A percentile compares a stretch with the other conserved stretches of the same genome.
These are phyloP conservation scores for Galerucella nymphaeae DNA, from an alignment of 2,888 invertebrate genomes.

Conservation along the genomic window DNA sequence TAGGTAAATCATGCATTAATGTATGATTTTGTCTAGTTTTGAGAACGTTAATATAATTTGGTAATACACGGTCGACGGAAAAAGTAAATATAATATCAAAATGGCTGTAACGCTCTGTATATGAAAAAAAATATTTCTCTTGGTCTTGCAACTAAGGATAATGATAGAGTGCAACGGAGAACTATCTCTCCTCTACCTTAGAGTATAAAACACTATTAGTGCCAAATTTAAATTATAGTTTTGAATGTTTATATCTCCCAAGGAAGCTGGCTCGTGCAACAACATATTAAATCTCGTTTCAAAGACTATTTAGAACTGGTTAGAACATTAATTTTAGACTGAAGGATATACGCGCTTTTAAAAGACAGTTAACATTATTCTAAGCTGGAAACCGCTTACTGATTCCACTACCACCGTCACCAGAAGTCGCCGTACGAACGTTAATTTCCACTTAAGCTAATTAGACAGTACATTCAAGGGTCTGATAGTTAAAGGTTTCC, in stretches of 20 bases:
- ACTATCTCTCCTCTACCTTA: no score
- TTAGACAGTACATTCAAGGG: conserved; percentile 47
- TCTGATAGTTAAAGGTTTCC: conserved; percentile 49
- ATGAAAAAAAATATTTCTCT: no score
- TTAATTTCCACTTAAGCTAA: conserved; percentile 49
- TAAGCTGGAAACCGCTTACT: neutral
- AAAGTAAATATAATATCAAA: no score
- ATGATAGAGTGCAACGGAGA: no score
- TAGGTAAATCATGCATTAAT: no score
- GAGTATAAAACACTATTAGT: no score
- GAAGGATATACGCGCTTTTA: neutral
- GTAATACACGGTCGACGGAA: no score
- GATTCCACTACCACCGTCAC: conserved; percentile 13
- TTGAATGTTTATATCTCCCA: neutral
- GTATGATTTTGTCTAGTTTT: no score
- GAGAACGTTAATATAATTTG: no score
- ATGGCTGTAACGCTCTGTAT: no score
- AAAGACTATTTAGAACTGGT: neutral
- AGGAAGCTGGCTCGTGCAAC: neutral
- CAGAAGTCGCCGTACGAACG: conserved; percentile 40
- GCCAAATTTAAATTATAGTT: neutral
- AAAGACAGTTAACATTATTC: neutral
- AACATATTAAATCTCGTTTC: neutral
- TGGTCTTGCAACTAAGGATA: no score
- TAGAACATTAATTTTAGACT: neutral